These are phyloP conservation scores for Anthonomus grandis DNA, from an alignment of 1,140 invertebrate genomes.

Conservation along the genomic window DNA sequence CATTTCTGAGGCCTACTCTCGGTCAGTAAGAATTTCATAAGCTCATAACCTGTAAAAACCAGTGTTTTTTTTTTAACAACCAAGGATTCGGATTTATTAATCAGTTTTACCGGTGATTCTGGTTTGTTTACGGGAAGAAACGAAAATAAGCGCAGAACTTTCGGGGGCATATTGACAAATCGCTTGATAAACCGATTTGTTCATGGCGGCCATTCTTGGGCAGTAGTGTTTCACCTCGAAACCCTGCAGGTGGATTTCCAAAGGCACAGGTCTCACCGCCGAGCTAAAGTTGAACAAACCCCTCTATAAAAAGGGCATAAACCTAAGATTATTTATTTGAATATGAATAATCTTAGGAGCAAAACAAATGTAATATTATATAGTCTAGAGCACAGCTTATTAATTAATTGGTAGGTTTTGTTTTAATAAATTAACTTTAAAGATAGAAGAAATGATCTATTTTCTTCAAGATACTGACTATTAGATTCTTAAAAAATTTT, in stretches of 20 bases:
- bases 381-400: no score
- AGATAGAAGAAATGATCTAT: no score
- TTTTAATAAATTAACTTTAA: no score
- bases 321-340: no score
- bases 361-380: no score
- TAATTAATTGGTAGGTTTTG: no score
- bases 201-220: conserved; percentile 99
- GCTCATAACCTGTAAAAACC: conserved; percentile 65
- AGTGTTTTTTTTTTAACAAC: not conserved
- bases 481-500: no score
- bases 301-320: conserved; percentile 54
- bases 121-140: conserved; percentile 96
- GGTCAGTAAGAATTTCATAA: conserved; percentile 89
- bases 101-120: conserved; percentile 79
- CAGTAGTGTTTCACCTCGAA: conserved; percentile 98
- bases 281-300: conserved; percentile 98
- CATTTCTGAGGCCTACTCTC: conserved; percentile 95
- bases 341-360: no score
- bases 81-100: no score
- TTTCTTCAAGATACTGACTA: no score
- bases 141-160: conserved; percentile 92
- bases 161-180: conserved; percentile 88
- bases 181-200: conserved; percentile 96
- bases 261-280: conserved; percentile 93
- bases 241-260: conserved; percentile 92